A percentile compares a stretch with the other conserved stretches of the same genome.
These are phyloP conservation scores for Elysia chlorotica DNA, from an alignment of 1,140 invertebrate species.

Conservation along the genomic window DNA sequence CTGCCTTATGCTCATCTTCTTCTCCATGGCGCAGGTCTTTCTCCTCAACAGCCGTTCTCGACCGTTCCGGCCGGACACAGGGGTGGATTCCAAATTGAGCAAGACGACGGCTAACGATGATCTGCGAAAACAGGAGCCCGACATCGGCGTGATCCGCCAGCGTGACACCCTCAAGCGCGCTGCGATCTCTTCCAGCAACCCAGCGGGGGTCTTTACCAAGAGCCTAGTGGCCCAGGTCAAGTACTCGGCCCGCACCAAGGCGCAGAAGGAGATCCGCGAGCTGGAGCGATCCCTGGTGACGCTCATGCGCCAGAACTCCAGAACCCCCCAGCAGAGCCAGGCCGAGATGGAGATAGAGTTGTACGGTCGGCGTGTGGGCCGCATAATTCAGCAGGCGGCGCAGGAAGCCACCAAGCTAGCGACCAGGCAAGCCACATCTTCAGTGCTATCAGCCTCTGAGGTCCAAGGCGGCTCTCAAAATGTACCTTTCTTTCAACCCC, in stretches of 20 bases:
- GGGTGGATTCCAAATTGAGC: too few species aligned
- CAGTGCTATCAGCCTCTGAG: too few species aligned
- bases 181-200: too few species aligned
- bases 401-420: too few species aligned
- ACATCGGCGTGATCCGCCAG: too few species aligned
- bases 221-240: neutral
- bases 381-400: neutral
- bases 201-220: neutral
- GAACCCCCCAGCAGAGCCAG: neutral
- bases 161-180: too few species aligned
- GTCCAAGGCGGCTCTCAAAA: too few species aligned
- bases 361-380: neutral
- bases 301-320: neutral
- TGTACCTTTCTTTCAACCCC: too few species aligned
- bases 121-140: too few species aligned
- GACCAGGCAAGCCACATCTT: too few species aligned
- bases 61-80: neutral
- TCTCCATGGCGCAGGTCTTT: slow-evolving; percentile 4
- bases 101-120: too few species aligned
- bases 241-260: neutral
- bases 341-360: neutral
- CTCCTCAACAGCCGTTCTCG: neutral
- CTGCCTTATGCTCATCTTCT: slow-evolving; percentile 1
- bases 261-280: neutral
- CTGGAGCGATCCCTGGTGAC: neutral